A percentile compares a stretch with the other conserved stretches of the same genome.
Conservation (phyloP, 2,113 vertebrate species). For the Euleptes europaea region DNA sequence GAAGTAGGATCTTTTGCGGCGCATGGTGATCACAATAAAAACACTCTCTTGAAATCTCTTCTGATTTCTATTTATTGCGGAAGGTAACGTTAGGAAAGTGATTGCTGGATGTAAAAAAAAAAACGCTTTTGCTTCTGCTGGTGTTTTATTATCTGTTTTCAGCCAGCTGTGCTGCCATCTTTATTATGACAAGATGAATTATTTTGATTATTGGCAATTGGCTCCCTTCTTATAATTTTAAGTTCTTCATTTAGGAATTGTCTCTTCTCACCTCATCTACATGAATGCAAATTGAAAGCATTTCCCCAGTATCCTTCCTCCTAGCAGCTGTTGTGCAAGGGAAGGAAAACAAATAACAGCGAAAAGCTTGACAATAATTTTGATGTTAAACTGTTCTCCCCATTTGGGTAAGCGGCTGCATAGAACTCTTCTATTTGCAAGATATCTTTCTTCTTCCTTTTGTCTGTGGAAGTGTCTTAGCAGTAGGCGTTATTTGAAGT, state of each 20-base stretch:
- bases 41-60: no score
- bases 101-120: not conserved
- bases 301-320: slow-evolving; percentile 49
- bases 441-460: slow-evolving; percentile 46
- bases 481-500: slow-evolving; percentile 14
- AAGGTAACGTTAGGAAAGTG: slow-evolving; percentile 51
- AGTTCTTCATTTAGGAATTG: slow-evolving; percentile 59
- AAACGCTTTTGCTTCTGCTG: slow-evolving; percentile 27
- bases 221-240: slow-evolving; percentile 58
- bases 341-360: slow-evolving; percentile 1
- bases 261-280: slow-evolving; percentile 57
- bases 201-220: slow-evolving; percentile 68
- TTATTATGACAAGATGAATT: slow-evolving; percentile 67
- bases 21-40: no score
- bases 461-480: slow-evolving; percentile 6
- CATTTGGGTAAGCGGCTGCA: slow-evolving; percentile 16
- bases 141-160: slow-evolving; percentile 53
- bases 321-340: slow-evolving; percentile 53
- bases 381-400: slow-evolving; percentile 31
- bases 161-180: slow-evolving; percentile 56
- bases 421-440: slow-evolving; percentile 46
- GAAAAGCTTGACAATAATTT: slow-evolving; percentile 52
- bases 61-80: slow-evolving; percentile 42
- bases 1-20: no score
- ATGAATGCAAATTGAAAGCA: slow-evolving; percentile 52